Evolutionary conservation across 1,140 invertebrate species (phyloP).

Genomic region (Lucilia cuprina): DNA sequence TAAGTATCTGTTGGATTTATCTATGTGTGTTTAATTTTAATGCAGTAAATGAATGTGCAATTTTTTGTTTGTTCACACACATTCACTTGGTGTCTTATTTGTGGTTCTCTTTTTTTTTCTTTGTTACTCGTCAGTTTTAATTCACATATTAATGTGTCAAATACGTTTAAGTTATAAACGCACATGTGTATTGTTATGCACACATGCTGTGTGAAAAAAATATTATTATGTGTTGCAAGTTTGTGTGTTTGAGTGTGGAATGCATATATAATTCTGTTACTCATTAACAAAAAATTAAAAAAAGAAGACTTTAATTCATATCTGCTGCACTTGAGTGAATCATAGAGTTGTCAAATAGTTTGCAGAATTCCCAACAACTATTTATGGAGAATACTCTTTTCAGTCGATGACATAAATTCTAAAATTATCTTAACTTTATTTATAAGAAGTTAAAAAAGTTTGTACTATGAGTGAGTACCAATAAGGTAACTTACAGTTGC

Average conservation of each 20-base stretch:
- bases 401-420: no score
- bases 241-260: no score
- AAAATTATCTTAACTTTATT: no score
- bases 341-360: not conserved
- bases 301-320: not conserved
- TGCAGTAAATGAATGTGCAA: not conserved
- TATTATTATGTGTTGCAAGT: not conserved
- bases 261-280: not conserved
- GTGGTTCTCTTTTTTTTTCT: not conserved
- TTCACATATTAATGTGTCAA: constrained; percentile 14
- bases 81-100: not conserved
- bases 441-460: no score
- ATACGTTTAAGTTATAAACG: not conserved
- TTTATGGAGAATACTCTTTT: no score
- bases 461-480: no score
- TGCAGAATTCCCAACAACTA: no score
- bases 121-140: not conserved
- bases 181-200: not conserved
- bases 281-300: not conserved
- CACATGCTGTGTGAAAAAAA: not conserved
- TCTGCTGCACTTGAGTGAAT: not conserved
- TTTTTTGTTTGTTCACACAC: not conserved
- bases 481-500: no score
- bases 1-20: no score
- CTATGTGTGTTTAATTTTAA: not conserved